Base-by-base conservation (phyloP, 2,113 vertebrate genomes). In the Neodontobutis hainanensis region DNA sequence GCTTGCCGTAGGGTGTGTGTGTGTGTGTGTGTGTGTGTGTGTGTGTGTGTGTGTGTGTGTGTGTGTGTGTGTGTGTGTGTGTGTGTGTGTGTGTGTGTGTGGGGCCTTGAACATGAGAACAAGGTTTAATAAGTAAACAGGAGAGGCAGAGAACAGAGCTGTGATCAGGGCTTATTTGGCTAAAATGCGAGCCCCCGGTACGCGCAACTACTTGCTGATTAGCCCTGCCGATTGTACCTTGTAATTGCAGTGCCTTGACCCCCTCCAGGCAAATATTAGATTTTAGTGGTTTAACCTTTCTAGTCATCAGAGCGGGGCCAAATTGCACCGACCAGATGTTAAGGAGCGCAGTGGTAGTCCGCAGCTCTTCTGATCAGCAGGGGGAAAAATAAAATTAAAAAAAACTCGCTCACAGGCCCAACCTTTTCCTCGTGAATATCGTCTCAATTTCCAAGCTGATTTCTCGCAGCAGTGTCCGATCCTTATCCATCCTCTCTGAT, bases 261-360 rank as follows among this genome's bases (percentile, higher is more conserved):
- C 92, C 92, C 91, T 91, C 89, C 61, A 86, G 92, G 92, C 91
- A 92, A 91, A 92, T 91, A 92, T 91, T 91, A 90, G 84, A 91
- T 92, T 91, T 90, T 90, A 91, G 90, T 88, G 89, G 83, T 92
- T 93, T 93, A 92, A 93, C 92, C 92, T 93, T 92, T 91, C 85
- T 84, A 86, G 86, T 78, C 84, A 72, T 84, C 86, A 70, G 83
- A 78, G 88, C 73, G n/a, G 73, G 52, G 75, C 59, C 81, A 89
- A 91, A 92, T 91, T 91, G 90, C 86, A 27, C 83, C 74, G 35
- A 68, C 86, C 90, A 92, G 90, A 92, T 92, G 91, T 92, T 83
- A 82, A 81, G 78, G 80, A 89, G 73, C 85, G 61, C 89, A 88
- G 91, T 65, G 66, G 89, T 89, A 78, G 88, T 82, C 82, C 70